Evolutionary conservation across 2,113 vertebrate genomes (phyloP).

Genomic region (Ardeotis arabs): DNA sequence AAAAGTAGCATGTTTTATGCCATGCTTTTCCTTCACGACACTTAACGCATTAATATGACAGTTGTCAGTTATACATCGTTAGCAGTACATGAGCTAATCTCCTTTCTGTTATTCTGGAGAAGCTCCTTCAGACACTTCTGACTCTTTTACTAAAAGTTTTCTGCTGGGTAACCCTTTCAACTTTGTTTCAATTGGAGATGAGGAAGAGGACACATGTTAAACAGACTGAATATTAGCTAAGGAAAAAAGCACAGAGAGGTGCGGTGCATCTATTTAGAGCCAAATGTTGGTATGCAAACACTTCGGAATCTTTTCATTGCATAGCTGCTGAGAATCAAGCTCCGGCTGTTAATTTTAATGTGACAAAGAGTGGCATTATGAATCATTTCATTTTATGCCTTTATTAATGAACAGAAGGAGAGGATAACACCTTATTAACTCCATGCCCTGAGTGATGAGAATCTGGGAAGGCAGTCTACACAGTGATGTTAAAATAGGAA

Average conservation of each 20-base stretch:
- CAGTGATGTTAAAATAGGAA: background rate
- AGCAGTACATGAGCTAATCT: background rate
- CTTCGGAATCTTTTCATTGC: background rate
- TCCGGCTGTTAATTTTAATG: background rate
- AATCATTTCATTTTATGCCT: background rate
- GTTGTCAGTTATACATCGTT: background rate
- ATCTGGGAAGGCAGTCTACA: background rate
- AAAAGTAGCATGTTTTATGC: background rate
- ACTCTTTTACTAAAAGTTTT: background rate
- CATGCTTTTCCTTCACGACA: background rate
- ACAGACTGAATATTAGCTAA: background rate
- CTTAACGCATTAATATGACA: background rate
- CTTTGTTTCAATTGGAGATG: background rate
- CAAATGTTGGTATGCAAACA: background rate
- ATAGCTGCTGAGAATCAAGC: background rate
- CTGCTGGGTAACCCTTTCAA: background rate
- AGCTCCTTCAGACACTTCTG: background rate
- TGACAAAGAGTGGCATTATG: background rate
- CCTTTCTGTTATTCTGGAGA: background rate
- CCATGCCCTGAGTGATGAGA: background rate
- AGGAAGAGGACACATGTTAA: background rate
- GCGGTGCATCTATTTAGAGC: background rate
- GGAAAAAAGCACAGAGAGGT: background rate
- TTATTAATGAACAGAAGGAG: background rate
- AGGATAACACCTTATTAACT: background rate